phyloP scores from a whole-genome alignment of 2,888 invertebrate genomes.

The Calliphora vomitoria region DNA sequence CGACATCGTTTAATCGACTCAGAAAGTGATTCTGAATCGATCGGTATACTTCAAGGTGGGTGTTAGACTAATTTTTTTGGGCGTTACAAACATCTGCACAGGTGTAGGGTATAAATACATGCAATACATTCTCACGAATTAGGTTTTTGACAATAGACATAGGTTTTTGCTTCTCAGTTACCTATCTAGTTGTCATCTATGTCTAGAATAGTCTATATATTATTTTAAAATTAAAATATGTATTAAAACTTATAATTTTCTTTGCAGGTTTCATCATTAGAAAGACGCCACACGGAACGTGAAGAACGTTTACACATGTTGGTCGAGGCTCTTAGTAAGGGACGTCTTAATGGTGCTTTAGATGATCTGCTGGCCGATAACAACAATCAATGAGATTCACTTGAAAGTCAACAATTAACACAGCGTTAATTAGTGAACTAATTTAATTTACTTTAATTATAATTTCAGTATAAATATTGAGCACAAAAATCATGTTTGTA shows the following conservation, averaged over 20 bases:
- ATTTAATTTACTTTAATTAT: not conserved
- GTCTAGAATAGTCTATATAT: no score
- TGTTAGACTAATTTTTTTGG: no score
- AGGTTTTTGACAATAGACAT: no score
- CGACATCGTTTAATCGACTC: no score
- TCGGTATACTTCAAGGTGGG: no score
- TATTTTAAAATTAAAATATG: no score
- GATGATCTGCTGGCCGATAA: constrained; percentile 83
- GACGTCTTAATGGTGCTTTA: constrained; percentile 83
- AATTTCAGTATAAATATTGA: not conserved
- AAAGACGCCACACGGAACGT: constrained; percentile 84
- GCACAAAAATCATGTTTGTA: not conserved
- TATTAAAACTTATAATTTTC: not conserved
- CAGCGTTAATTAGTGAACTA: constrained; percentile 38
- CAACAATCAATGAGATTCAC: constrained; percentile 80
- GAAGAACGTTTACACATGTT: constrained; percentile 84
- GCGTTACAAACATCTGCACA: no score
- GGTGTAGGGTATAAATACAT: no score
- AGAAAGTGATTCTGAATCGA: no score
- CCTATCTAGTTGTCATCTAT: no score
- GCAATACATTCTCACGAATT: no score
- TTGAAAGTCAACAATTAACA: constrained; percentile 49
- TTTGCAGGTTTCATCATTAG: constrained; percentile 84
- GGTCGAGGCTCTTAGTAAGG: constrained; percentile 84
- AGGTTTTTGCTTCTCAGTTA: no score